Evolutionary conservation across 2,113 vertebrate genomes (phyloP).

Genomic region (Callaeas wilsoni): DNA sequence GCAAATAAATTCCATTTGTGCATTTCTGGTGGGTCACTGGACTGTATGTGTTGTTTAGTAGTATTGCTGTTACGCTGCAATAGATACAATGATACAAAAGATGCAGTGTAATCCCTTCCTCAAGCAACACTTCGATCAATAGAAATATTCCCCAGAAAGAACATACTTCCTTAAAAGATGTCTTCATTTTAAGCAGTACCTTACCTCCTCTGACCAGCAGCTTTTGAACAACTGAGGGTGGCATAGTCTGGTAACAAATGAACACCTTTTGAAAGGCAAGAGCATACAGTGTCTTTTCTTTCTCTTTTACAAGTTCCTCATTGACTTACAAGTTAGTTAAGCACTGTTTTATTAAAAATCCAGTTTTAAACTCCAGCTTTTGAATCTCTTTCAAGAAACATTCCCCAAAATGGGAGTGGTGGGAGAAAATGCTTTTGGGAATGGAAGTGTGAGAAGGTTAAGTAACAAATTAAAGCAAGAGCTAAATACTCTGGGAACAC

Average conservation of each 20-base stretch:
- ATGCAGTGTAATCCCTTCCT: background rate
- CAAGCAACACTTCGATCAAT: background rate
- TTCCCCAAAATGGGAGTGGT: background rate
- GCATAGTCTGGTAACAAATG: background rate
- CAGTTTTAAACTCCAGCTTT: background rate
- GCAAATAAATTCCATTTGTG: background rate
- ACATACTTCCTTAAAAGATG: background rate
- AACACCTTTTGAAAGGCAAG: background rate
- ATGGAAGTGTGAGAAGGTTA: background rate
- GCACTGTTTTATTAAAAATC: background rate
- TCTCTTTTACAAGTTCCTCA: background rate
- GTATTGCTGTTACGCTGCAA: background rate
- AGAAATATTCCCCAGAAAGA: background rate
- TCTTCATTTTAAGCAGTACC: background rate
- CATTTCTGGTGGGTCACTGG: background rate
- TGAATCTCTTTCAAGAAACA: background rate
- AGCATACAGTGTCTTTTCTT: background rate
- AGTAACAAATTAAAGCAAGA: background rate
- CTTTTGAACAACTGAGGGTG: background rate
- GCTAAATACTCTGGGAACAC: background rate
- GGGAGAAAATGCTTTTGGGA: background rate
- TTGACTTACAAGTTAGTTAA: background rate
- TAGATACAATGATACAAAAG: background rate
- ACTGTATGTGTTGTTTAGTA: background rate
- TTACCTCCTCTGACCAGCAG: background rate